Conservation (phyloP, 2,797 vertebrate genomes). For the Bryconaethiops microstoma region DNA sequence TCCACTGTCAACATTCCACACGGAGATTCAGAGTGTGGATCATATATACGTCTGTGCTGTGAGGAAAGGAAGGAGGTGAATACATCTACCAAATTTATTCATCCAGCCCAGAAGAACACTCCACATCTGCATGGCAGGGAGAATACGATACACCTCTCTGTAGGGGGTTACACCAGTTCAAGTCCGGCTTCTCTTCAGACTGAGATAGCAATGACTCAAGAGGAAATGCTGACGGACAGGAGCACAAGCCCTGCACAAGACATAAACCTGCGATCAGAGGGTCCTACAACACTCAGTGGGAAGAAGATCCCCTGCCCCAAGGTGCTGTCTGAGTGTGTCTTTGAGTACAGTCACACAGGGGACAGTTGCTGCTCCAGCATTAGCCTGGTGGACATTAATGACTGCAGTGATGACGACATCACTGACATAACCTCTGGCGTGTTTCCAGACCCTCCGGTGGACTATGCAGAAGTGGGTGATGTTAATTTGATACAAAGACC, state of each 20-base stretch:
- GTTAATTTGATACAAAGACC: conserved; percentile 73
- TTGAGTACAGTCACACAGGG: conserved; percentile 58
- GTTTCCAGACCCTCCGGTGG: conserved; percentile 82
- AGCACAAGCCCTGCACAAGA: conserved; percentile 55
- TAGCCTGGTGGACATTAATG: conserved; percentile 74
- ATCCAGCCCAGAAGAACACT: conserved; percentile 54
- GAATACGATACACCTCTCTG: conserved; percentile 35
- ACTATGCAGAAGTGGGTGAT: conserved; percentile 74
- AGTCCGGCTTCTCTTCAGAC: conserved; percentile 53
- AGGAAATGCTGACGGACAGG: conserved; percentile 57
- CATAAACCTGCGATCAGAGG: conserved; percentile 50
- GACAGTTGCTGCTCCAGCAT: conserved; percentile 65
- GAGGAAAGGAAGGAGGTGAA: conserved; percentile 64
- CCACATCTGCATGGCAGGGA: conserved; percentile 53
- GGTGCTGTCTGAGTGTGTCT: conserved; percentile 45
- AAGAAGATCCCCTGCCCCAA: conserved; percentile 71
- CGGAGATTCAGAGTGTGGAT: conserved; percentile 61
- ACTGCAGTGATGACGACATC: conserved; percentile 80
- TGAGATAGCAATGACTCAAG: conserved; percentile 63
- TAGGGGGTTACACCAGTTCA: conserved; percentile 51
- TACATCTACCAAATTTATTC: conserved; percentile 56
- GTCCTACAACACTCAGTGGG: conserved; percentile 54
- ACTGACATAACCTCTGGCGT: conserved; percentile 82
- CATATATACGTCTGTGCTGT: conserved; percentile 71
- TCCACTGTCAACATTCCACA: conserved; percentile 39